These are phyloP conservation scores for Zaprionus gabonicus DNA, from an alignment of 1,140 invertebrate genomes.

Conservation along the genomic window DNA sequence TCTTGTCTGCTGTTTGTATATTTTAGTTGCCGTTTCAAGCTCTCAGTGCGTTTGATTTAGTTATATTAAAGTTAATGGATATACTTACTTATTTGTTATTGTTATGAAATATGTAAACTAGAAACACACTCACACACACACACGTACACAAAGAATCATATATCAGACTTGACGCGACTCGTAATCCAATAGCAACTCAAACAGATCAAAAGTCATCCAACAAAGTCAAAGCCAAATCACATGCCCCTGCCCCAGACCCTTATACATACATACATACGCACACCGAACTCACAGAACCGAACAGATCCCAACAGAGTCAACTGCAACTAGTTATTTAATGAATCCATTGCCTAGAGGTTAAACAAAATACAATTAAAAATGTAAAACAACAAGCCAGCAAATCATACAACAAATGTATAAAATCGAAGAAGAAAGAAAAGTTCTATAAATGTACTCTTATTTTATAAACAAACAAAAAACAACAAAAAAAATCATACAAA, in stretches of 20 bases:
- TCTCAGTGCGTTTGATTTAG: slow-evolving; percentile 62
- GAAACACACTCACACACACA: slow-evolving; percentile 33
- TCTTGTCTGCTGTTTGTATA: slow-evolving; percentile 48
- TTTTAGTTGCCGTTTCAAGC: slow-evolving; percentile 56
- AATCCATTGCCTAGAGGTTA: slow-evolving; percentile 67
- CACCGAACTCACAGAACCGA: slow-evolving; percentile 43
- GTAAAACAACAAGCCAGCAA: slow-evolving; percentile 55
- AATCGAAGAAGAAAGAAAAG: slow-evolving; percentile 39
- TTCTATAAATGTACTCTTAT: slow-evolving; percentile 69
- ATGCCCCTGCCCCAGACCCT: slow-evolving; percentile 25
- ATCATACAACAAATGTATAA: slow-evolving; percentile 44
- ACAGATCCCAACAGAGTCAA: slow-evolving; percentile 40
- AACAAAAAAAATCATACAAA: background rate
- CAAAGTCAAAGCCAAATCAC: slow-evolving; percentile 71
- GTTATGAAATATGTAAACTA: slow-evolving; percentile 69
- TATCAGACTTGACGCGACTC: slow-evolving; percentile 47
- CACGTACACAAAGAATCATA: slow-evolving; percentile 50
- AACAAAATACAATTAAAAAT: slow-evolving; percentile 54
- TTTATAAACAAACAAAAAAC: slow-evolving; percentile 63
- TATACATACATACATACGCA: slow-evolving; percentile 8
- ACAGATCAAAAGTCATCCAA: slow-evolving; percentile 43
- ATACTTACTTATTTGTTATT: slow-evolving; percentile 79
- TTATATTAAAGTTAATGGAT: slow-evolving; percentile 72
- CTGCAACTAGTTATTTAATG: slow-evolving; percentile 61
- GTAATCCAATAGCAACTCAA: slow-evolving; percentile 1